These are phyloP conservation scores for Protosalanx chinensis DNA, from an alignment of 2,797 vertebrate species.

Conservation along the genomic window DNA sequence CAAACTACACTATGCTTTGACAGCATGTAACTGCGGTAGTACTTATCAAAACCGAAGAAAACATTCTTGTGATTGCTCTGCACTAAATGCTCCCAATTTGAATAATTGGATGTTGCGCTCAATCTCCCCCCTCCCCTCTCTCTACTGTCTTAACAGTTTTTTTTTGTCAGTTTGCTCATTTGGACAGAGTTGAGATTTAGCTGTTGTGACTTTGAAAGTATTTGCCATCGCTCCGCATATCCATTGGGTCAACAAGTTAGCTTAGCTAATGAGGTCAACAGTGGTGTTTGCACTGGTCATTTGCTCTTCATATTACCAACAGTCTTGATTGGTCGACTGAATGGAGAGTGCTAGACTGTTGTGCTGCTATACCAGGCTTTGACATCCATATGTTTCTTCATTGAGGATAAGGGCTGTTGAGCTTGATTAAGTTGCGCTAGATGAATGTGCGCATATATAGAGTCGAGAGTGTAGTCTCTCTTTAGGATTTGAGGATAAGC, in stretches of 20 bases:
- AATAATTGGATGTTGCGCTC: slow-evolving; percentile 50
- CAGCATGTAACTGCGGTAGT: slow-evolving; percentile 22
- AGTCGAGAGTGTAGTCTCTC: neutral
- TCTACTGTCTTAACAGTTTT: slow-evolving; percentile 14
- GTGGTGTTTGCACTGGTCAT: slow-evolving; percentile 21
- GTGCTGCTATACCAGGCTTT: slow-evolving; percentile 31
- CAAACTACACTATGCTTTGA: slow-evolving; percentile 53
- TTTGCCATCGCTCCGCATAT: slow-evolving; percentile 28
- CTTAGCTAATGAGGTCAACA: slow-evolving; percentile 30
- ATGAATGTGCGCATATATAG: neutral
- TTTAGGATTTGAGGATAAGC: neutral
- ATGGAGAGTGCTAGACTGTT: slow-evolving; percentile 22
- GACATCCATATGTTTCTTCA: slow-evolving; percentile 5
- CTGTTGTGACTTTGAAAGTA: slow-evolving; percentile 21
- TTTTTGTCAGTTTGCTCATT: slow-evolving; percentile 51
- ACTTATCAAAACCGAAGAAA: slow-evolving; percentile 39
- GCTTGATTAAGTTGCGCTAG: slow-evolving; percentile 51
- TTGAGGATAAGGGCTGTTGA: slow-evolving; percentile 41
- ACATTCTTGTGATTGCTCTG: slow-evolving; percentile 17
- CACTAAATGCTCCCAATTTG: slow-evolving; percentile 47
- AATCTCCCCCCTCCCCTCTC: slow-evolving; percentile 26
- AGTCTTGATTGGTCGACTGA: slow-evolving; percentile 36
- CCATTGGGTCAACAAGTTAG: slow-evolving; percentile 21
- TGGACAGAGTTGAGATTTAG: slow-evolving; percentile 29
- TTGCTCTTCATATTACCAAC: slow-evolving; percentile 17